Conservation (phyloP, 2,797 vertebrate species). For the Sitta carolinensis region DNA sequence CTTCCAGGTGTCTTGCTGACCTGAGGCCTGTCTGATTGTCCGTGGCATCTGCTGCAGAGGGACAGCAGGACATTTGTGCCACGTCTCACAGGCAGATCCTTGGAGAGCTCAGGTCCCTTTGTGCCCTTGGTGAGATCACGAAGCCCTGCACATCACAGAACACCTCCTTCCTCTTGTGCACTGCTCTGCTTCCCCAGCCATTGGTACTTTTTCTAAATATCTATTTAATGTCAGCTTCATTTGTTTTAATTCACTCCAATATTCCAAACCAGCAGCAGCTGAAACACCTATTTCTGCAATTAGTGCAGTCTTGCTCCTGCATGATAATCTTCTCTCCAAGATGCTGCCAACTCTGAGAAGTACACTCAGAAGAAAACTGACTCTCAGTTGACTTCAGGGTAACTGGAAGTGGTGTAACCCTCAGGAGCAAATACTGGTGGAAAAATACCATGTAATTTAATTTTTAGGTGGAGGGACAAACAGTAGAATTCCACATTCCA, state of each 20-base stretch:
- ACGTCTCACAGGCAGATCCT: rapidly evolving
- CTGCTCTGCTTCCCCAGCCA: not conserved
- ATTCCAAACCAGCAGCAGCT: conserved; percentile 36
- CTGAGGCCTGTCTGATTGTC: rapidly evolving
- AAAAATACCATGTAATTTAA: not conserved
- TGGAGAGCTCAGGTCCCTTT: not conserved
- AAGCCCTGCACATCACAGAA: not conserved
- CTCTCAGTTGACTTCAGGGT: not conserved
- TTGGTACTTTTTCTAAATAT: not conserved
- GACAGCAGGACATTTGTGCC: rapidly evolving
- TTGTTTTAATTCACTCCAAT: conserved; percentile 31
- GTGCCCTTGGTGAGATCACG: not conserved
- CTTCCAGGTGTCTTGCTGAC: not conserved
- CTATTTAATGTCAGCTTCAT: not conserved
- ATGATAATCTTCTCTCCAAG: conserved; percentile 4
- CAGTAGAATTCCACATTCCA: not conserved
- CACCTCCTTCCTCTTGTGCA: not conserved
- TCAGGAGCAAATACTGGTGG: not conserved
- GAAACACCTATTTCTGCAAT: conserved; percentile 62
- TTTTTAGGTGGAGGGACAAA: not conserved
- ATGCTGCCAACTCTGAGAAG: conserved; percentile 24
- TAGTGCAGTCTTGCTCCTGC: conserved; percentile 45
- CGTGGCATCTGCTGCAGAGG: not conserved
- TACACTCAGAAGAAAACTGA: not conserved
- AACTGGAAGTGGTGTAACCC: not conserved